Evolutionary conservation across 1,140 invertebrate species (phyloP).

Genomic region (Trachymyrmex cornetzi): DNA sequence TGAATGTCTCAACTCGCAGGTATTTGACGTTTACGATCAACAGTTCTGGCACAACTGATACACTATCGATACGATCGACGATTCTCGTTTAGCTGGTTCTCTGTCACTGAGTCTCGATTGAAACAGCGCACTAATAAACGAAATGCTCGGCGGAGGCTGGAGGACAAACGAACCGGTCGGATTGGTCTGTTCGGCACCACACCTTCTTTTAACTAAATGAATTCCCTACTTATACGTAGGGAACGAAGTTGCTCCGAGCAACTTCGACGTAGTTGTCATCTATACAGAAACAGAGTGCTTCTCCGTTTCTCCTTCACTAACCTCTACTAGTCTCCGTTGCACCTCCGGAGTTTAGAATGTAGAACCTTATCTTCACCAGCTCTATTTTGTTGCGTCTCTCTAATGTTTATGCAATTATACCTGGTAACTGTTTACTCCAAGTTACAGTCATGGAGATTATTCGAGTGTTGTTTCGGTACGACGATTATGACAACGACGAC

Average conservation of each 20-base stretch:
- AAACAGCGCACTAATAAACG: constrained; percentile 79
- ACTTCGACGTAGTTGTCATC: constrained; percentile 36
- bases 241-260: constrained; percentile 13
- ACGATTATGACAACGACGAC: constrained; percentile 26
- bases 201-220: constrained; percentile 82
- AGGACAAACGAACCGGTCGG: constrained; percentile 83
- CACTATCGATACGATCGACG: constrained; percentile 19
- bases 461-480: constrained; percentile 18
- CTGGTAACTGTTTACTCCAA: constrained; percentile 56
- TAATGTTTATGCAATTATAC: constrained; percentile 65
- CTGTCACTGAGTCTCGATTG: constrained; percentile 79
- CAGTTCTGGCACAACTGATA: not conserved
- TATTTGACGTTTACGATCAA: not conserved
- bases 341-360: constrained; percentile 28
- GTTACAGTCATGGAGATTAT: constrained; percentile 50
- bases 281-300: not conserved
- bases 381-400: constrained; percentile 52
- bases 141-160: constrained; percentile 78
- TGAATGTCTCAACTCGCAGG: not conserved
- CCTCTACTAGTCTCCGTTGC: not conserved
- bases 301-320: not conserved
- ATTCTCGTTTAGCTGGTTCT: constrained; percentile 71
- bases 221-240: constrained; percentile 63
- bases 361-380: constrained; percentile 22
- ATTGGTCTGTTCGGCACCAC: constrained; percentile 84